Conservation (phyloP, 2,888 invertebrate species). For the Dynastes grantii region DNA sequence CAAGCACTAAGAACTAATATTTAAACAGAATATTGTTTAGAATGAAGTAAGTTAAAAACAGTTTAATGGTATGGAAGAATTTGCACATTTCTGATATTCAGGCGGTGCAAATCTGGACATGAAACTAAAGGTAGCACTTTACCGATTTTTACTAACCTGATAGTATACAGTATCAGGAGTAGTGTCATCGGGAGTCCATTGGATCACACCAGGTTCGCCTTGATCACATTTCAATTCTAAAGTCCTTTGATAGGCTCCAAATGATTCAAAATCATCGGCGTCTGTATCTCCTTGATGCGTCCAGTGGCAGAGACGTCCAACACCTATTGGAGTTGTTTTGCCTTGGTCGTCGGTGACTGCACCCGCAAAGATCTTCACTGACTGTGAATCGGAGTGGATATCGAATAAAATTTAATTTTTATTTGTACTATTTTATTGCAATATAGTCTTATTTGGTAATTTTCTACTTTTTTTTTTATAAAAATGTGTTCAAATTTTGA, state of each 20-base stretch:
- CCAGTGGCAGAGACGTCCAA: slow-evolving; percentile 92
- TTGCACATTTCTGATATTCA: too few relatives aligned
- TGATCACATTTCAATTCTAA: slow-evolving; percentile 87
- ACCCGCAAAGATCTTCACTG: slow-evolving; percentile 87
- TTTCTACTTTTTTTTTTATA: too few relatives aligned
- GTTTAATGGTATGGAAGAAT: too few relatives aligned
- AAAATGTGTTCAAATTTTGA: too few relatives aligned
- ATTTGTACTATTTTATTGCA: too few relatives aligned
- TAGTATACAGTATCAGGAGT: slow-evolving; percentile 95
- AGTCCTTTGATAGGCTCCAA: slow-evolving; percentile 91
- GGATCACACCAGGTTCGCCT: slow-evolving; percentile 88
- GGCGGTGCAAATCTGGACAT: too few relatives aligned
- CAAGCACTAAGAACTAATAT: too few relatives aligned
- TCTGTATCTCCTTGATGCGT: slow-evolving; percentile 83
- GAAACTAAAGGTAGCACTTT: too few relatives aligned
- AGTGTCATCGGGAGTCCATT: slow-evolving; percentile 88
- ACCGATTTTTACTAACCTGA: slow-evolving; percentile 75
- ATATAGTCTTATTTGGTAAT: too few relatives aligned
- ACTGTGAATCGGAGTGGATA: slow-evolving; percentile 70
- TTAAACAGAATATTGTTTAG: too few relatives aligned
- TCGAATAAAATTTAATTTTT: neutral
- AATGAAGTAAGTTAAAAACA: too few relatives aligned
- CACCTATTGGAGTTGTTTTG: slow-evolving; percentile 81
- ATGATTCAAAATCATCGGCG: slow-evolving; percentile 88
- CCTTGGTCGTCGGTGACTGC: slow-evolving; percentile 81